Evolutionary conservation across 2,797 vertebrate genomes (phyloP), one percentile per base, ranked within the genome.

Genomic region (Diplodus sargus): DNA sequence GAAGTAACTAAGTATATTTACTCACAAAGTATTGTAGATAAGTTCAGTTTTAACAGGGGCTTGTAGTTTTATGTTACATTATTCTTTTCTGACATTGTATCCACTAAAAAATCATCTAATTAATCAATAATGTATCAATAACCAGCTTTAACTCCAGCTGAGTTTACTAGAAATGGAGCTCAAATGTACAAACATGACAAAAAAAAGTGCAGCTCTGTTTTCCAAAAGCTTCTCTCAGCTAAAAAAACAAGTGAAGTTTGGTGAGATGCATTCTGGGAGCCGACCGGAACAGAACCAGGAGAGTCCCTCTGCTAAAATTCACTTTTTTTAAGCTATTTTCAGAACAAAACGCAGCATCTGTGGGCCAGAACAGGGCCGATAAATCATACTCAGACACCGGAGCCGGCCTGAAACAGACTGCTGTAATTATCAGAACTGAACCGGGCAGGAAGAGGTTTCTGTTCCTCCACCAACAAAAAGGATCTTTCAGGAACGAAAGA

Each of bases 181-280:
- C 34, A 22, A 42, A 18, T 18, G 49, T 54, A 54, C 14, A 42
- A 42, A 25, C 14, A 20, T 17, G 30, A 60, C 1, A 12, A 9
- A n/a, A 42, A 51, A 28, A 5, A 51, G 11, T 16, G 5, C n/a
- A 54, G 65, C 4, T 58, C 3, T 2, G 57, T 52, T 25, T 42
- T 10, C 20, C 20, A 47, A 61, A 75, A 53, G 9, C 47, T 34
- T 23, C 48, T 47, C 48, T 15, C 25, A 53, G 20, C 64, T 60
- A 47, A 30, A 23, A 54, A 67, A 52, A 43, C 62, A 16, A 17
- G 23, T 12, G 63, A 15, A 2, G 15, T 63, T 59, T 70, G 14
- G 7, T 16, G 71, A 72, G 30, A 15, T 72, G 82, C 73, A 76
- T 79, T 72, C 52, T 84, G 82, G 77, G 73, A 76, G 42, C 14